phyloP scores from a whole-genome alignment of 2,888 invertebrate species.

The Dicycla oo region DNA sequence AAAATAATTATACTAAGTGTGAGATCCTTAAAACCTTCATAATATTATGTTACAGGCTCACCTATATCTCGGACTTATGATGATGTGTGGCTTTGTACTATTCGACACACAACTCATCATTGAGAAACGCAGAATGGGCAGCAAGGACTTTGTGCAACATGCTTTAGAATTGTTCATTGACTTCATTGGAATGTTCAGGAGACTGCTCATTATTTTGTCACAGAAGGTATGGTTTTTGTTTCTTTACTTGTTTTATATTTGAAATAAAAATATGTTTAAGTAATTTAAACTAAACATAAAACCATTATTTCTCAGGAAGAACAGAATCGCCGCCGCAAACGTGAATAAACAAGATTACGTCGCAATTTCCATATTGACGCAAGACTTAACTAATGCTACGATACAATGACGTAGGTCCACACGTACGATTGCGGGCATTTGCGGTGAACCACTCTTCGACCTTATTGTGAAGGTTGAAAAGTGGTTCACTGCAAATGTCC shows the following conservation, averaged over 20 bases:
- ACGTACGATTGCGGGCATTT: too few relatives aligned
- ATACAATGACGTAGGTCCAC: conserved; percentile 44
- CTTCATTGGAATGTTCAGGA: conserved; percentile 98
- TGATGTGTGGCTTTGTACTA: conserved; percentile 98
- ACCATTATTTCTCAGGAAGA: conserved; percentile 83
- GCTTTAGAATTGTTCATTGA: conserved; percentile 98
- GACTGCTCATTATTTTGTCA: conserved; percentile 96
- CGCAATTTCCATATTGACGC: conserved; percentile 54
- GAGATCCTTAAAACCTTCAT: neutral
- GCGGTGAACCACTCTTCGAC: too few relatives aligned
- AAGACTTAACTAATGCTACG: conserved; percentile 55
- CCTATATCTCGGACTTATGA: conserved; percentile 96
- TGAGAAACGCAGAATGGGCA: conserved; percentile 97
- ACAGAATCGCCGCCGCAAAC: conserved; percentile 88
- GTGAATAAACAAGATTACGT: conserved; percentile 77
- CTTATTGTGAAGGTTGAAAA: too few relatives aligned
- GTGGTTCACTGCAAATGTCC: too few relatives aligned
- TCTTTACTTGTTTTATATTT: neutral
- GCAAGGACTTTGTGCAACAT: conserved; percentile 97
- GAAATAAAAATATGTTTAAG: neutral
- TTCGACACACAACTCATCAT: conserved; percentile 99
- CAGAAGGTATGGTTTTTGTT: conserved; percentile 92
- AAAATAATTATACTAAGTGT: neutral
- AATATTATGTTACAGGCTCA: conserved; percentile 90
- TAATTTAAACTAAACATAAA: neutral